Percentiles rank a stretch among this genome's conserved stretches.
phyloP scores from a whole-genome alignment of 2,113 vertebrate genomes.

The Oreochromis niloticus region DNA sequence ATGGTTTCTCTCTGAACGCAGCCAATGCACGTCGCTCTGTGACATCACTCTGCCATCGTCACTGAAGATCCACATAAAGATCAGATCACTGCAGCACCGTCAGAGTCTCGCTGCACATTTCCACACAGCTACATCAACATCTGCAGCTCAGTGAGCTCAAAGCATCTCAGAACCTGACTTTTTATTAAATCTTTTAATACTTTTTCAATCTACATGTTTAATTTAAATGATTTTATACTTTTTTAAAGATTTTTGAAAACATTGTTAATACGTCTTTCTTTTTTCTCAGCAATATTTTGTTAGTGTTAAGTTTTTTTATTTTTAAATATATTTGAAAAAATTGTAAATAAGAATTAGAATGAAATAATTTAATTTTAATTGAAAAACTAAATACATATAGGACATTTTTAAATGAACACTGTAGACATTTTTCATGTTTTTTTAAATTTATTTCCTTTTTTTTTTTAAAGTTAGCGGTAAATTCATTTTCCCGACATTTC shows the following conservation, averaged over 20 bases:
- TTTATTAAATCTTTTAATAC: background rate
- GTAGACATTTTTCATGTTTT: no score
- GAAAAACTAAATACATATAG: no score
- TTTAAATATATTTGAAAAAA: background rate
- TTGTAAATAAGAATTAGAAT: background rate
- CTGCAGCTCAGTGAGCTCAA: background rate
- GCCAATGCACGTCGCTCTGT: no score
- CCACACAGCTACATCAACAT: background rate
- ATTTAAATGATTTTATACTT: background rate
- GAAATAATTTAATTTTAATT: background rate
- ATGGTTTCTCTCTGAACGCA: no score
- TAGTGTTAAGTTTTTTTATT: background rate
- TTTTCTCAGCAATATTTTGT: no score
- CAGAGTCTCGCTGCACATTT: background rate
- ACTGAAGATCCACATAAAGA: no score
- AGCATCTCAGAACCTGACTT: accelerated
- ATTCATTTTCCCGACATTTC: no score
- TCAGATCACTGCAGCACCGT: background rate
- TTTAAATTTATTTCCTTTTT: no score
- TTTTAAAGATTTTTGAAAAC: background rate
- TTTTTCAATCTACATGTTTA: background rate
- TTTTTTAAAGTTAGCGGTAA: no score
- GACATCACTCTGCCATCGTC: background rate
- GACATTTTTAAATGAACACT: no score
- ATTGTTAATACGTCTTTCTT: background rate